Conservation (phyloP, 1,140 invertebrate genomes). For the Heliothis subflexa region DNA sequence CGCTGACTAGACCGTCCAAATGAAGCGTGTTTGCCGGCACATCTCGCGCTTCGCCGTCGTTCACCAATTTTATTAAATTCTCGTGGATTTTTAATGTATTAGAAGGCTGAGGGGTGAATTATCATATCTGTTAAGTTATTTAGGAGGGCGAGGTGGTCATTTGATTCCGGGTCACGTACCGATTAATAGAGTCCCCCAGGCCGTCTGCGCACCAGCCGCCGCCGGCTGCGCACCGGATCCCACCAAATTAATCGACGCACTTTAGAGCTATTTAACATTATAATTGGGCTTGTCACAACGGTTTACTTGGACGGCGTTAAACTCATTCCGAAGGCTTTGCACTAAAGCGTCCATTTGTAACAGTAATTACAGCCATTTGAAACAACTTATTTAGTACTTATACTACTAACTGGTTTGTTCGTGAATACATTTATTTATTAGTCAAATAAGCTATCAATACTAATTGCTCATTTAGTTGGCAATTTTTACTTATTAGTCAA, state of each 20-base stretch:
- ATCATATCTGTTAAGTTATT: slow-evolving; percentile 48
- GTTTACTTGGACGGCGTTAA: slow-evolving; percentile 34
- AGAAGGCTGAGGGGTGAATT: slow-evolving; percentile 44
- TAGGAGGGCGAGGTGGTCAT: slow-evolving; percentile 36
- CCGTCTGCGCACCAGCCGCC: background rate
- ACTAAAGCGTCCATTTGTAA: slow-evolving; percentile 13
- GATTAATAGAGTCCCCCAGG: slow-evolving; percentile 13
- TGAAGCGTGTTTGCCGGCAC: slow-evolving; percentile 2
- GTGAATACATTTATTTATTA: background rate
- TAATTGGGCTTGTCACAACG: slow-evolving; percentile 42
- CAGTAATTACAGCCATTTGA: slow-evolving; percentile 7
- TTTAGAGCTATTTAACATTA: slow-evolving; percentile 46
- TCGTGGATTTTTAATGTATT: slow-evolving; percentile 47
- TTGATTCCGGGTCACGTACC: slow-evolving; percentile 48
- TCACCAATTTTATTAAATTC: slow-evolving; percentile 41
- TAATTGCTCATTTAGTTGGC: background rate
- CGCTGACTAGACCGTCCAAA: background rate
- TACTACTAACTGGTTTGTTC: background rate
- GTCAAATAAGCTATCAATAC: slow-evolving; percentile 12
- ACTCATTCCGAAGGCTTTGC: slow-evolving; percentile 31
- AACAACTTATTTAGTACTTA: slow-evolving; percentile 9
- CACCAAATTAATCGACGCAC: slow-evolving; percentile 41
- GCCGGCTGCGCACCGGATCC: slow-evolving; percentile 3
- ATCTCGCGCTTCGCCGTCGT: background rate
- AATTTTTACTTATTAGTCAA: background rate